Base-by-base conservation (phyloP, 2,797 vertebrate species). In the Leptodactylus fallax region DNA sequence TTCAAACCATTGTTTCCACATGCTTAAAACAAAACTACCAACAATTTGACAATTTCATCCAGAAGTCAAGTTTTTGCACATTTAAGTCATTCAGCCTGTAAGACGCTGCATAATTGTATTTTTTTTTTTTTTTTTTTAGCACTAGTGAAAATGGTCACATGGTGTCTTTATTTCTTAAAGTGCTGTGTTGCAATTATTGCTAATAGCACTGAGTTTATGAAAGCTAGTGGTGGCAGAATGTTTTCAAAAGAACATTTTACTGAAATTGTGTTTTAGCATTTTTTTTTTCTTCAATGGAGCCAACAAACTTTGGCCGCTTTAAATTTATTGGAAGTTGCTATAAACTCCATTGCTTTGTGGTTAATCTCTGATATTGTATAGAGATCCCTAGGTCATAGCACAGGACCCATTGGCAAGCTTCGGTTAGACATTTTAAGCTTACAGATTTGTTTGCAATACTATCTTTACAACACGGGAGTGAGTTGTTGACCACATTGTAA, bases 131-230 rank as follows among this genome's bases (percentile, higher is more conserved):
- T 55, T 58, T 79, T 36, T 21, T 80, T 61, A 61, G 27, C 17
- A 36, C 17, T 60, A n/a, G 16, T 80, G 1, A 47, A 45, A 61
- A 80, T 51, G 10, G 27, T 45, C 27, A 36, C 12, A 67, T 67
- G 79, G 3, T 49, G 17, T 55, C 21, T 81, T 19, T 14, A 25
- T 72, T 74, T 74, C 27, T 36, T 47, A 23, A 17, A 83, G 25
- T 84, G 82, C 82, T 76, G 9, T n/a, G 12, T 81, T 81, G 58
- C 19, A 49, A 23, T 49, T 49, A 81, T 21, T 63, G 58, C 9
- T 45, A 47, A 19, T 47, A 16, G 56, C 21, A 11, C 58, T 58
- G 27, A n/a, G 23, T 83, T 72, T 17, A 3, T 83, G 25, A 83
- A 55, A 72, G 17, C 16, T 55, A 36, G 56, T 53, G 19, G 16